Evolutionary conservation across 1,140 invertebrate species (phyloP), one percentile per base, ranked within the genome.

Genomic region (Sweltsa coloradensis): DNA sequence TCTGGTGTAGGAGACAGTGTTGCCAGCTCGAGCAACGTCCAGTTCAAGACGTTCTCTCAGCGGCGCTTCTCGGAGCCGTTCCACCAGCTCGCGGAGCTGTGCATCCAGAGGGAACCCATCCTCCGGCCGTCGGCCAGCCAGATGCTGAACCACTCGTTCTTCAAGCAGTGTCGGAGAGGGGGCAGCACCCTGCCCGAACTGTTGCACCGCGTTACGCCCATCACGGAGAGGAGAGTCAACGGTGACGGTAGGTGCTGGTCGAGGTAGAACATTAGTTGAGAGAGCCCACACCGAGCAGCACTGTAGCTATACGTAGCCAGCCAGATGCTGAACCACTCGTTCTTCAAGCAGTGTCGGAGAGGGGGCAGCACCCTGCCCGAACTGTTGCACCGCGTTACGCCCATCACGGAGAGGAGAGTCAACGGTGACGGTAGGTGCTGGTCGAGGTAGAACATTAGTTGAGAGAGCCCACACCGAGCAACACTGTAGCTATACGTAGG

Each of bases 21-120:
- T 9, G 21, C 51, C 23, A 57, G 54, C 34, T 59, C 55, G 49
- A 61, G 43, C 47, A 67, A 52, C 63, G 67, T 50, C 55, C 68
- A 45, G 41, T 55, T 36, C 40, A 50, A 34, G 37, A 42, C 16
- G 23, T 24, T 46, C 40, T 55, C 50, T 39, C 65, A 68, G 24
- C 64, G 84, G 34, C 71, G 71, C 54, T 85, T 90, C 52, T 76
- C 76, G 19, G 76, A 81, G 51, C 62, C 75, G 54, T 84, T 90
- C 58, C 85, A 90, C 64, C 72, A 79, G 46, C 73, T 89, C 53
- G 74, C 78, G 29, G 78, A 84, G 53, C 57, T 80, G 7, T 87
- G 84, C 65, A 59, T 83, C 26, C 69, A 77, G 55, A 73, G 74
- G 50, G 79, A 83, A 54, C 75, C 81, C 2, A 61, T 62, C 5